Evolutionary conservation across 2,888 invertebrate species (phyloP), one percentile per base, ranked within the genome.

Genomic region (Acleris laterana): DNA sequence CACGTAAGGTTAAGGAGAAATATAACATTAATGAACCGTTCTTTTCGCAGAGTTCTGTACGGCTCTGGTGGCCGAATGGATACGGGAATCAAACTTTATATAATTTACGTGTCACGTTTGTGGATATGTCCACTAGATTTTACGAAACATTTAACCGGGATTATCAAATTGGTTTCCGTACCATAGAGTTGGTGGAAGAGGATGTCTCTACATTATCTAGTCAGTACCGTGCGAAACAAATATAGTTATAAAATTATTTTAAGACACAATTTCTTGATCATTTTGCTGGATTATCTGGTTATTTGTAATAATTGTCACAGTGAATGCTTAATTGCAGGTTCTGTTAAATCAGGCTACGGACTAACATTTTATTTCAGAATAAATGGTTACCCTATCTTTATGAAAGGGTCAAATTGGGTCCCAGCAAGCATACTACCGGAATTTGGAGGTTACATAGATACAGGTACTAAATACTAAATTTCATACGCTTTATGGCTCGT

Each of bases 1-100:
- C n/a, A 58, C 28, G 13, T 25, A 11, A 25, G 32, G 32, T 32
- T 32, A 3, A 9, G 22, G 16, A 28, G 4, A 38, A 38, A 25
- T 46, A 38, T 11, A 38, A 38, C 4, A 13, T 19, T 5, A 49
- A 38, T 38, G 38, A 5, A n/a, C 49, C 62, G 62, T 32, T 44
- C 48, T 53, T 52, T 48, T 81, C 74, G 19, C 71, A 93, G 92
- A 88, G 90, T 68, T 74, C 82, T 13, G 72, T 93, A 22, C 81
- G 85, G 16, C 70, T 94, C 20, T 99, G 99, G 99, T 99, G 99
- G 99, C 99, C 99, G 0, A 98, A 98, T 86, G 99, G 98, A 22
- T 96, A 95, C 77, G 98, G 98, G 1, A 84, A 94, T 1, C 98
- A 97, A 81, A 93, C 93, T 0, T 87, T 99, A 4, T 99, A 99